A percentile compares a stretch with the other conserved stretches of the same genome.
Evolutionary conservation across 2,797 vertebrate genomes (phyloP).

Genomic region (Mastacembelus armatus): DNA sequence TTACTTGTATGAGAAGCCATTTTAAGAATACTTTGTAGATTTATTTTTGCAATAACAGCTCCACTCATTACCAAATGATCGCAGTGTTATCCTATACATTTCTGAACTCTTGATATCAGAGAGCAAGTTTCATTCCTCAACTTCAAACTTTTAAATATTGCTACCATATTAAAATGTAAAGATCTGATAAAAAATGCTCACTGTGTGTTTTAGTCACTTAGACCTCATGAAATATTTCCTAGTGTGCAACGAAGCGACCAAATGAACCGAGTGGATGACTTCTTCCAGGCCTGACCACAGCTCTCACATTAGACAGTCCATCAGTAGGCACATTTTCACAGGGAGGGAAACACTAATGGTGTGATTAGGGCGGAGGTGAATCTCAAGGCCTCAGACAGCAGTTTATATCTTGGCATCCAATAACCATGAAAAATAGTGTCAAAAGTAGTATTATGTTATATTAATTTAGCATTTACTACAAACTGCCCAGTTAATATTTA

Average conservation of each 20-base stretch:
- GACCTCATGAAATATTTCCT: slow-evolving; percentile 86
- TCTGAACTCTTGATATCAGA: slow-evolving; percentile 10
- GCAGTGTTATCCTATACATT: slow-evolving; percentile 1
- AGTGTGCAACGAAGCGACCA: slow-evolving; percentile 80
- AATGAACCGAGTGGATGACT: slow-evolving; percentile 76
- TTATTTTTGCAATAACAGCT: background rate
- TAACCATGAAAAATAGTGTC: slow-evolving; percentile 21
- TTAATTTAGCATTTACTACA: slow-evolving; percentile 3
- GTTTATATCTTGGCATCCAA: slow-evolving; percentile 59
- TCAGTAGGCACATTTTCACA: slow-evolving; percentile 80
- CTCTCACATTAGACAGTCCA: slow-evolving; percentile 80
- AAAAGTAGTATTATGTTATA: slow-evolving; percentile 17
- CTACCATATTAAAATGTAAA: slow-evolving; percentile 81
- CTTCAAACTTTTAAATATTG: slow-evolving; percentile 76
- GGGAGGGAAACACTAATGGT: slow-evolving; percentile 69
- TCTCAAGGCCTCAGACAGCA: slow-evolving; percentile 71
- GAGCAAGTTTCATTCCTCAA: slow-evolving; percentile 44
- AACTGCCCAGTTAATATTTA: slow-evolving; percentile 2
- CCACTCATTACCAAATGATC: background rate
- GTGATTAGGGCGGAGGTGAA: slow-evolving; percentile 78
- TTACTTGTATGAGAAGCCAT: background rate
- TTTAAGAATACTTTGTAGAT: background rate
- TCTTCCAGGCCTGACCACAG: slow-evolving; percentile 73
- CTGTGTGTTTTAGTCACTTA: slow-evolving; percentile 86
- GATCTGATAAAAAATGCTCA: slow-evolving; percentile 80